Base-by-base conservation (phyloP, 1,140 invertebrate genomes). In the Nasonia vitripennis region DNA sequence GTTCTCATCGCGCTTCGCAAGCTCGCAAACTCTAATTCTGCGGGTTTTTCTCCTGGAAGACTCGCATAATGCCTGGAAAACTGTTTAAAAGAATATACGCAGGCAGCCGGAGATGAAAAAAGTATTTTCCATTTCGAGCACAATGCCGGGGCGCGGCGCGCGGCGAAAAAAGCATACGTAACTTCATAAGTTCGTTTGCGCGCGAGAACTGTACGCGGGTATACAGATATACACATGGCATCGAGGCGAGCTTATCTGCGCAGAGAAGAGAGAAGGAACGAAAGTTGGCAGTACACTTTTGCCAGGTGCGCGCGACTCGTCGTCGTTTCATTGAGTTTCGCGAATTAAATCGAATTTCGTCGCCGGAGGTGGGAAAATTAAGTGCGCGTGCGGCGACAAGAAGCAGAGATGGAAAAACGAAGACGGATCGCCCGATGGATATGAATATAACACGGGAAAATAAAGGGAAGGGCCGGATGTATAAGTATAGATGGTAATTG, bases 281-380 rank as follows among this genome's bases (percentile, higher is more conserved):
- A 55, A 55, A 55, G 51, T 55, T 55, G 14, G 14, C 1, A 10
- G 51, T 55, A 17, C 12, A 17, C 51, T 55, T 55, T 55, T 55
- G 51, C 17, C 11, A 1, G 27, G 51, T 10, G 48, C 14, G 48
- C 12, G 55, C 31, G 73, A 48, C 70, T 55, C 75, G 5, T 37
- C 34, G 5, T 17, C 70, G 51, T 84, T 80, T 81, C 81, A 86
- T 84, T 78, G 71, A 34, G 37, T 84, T 67, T 86, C 27, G 27
- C 34, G 34, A 83, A 84, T 84, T 86, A 86, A 84, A 87, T 86
- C 85, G 81, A 87, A 86, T 84, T 81, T 83, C 78, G 27, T 68
- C 71, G 81, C 79, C 31, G 5, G 70, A 78, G n/a, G 23, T 77
- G 48, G 31, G 31, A 45, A 77, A n/a, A 77, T 10, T 51, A 51